Evolutionary conservation across 2,113 vertebrate species (phyloP).

Genomic region (Syngnathoides biaculeatus): DNA sequence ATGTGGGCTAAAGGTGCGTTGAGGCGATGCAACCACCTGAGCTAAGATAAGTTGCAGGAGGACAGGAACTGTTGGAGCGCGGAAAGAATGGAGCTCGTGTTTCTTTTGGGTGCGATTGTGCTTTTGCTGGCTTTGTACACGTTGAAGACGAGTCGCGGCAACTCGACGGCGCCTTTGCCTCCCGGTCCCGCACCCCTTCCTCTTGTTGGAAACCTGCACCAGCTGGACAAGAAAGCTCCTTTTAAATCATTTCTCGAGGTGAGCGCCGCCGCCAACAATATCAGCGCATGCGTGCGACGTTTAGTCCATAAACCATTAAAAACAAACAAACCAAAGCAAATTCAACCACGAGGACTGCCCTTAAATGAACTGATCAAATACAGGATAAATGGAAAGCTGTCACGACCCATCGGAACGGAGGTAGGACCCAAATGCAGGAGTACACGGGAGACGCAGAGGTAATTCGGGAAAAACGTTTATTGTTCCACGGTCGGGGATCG

Average conservation of each 20-base stretch:
- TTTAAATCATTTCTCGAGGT: constrained; percentile 43
- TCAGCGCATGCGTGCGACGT: too few species aligned
- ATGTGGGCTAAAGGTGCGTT: neutral
- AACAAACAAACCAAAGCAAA: too few species aligned
- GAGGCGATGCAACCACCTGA: neutral
- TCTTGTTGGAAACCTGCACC: constrained; percentile 55
- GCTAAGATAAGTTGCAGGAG: neutral
- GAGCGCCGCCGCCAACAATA: neutral
- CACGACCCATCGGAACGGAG: too few species aligned
- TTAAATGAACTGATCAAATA: too few species aligned
- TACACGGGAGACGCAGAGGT: too few species aligned
- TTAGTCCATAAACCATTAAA: too few species aligned
- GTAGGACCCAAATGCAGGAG: too few species aligned
- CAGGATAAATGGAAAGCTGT: too few species aligned
- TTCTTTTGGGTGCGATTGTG: constrained; percentile 2
- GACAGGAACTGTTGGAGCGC: neutral
- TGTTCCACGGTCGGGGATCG: too few species aligned
- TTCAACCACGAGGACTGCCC: too few species aligned
- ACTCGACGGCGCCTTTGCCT: constrained; percentile 23
- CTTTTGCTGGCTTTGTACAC: constrained; percentile 32
- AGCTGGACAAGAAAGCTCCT: constrained; percentile 50
- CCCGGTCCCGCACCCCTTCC: constrained; percentile 58
- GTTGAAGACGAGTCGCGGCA: constrained; percentile 2
- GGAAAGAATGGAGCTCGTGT: neutral
- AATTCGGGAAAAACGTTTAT: too few species aligned